Conservation (phyloP, 2,888 invertebrate genomes). For the Pantelozetes paolii region DNA sequence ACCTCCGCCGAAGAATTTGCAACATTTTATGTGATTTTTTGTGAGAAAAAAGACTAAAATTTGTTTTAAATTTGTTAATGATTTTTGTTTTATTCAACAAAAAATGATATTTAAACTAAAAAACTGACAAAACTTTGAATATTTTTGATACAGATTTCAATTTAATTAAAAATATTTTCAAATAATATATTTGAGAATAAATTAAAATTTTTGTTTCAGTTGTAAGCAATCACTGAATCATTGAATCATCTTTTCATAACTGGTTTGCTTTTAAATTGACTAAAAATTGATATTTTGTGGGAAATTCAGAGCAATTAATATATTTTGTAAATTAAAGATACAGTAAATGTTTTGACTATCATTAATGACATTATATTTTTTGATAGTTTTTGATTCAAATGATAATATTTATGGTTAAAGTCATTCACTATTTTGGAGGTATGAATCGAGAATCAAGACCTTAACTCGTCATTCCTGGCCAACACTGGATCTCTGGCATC, state of each 20-base stretch:
- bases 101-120: no score
- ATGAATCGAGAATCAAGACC: background rate
- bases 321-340: background rate
- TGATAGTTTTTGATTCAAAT: background rate
- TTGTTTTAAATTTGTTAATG: no score
- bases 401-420: background rate
- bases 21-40: no score
- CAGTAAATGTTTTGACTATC: background rate
- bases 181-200: background rate
- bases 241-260: background rate
- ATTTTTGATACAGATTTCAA: background rate
- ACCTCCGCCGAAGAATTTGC: no score
- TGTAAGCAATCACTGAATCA: background rate
- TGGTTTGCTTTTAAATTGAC: no score
- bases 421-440: background rate
- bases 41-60: no score
- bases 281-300: no score
- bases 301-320: background rate
- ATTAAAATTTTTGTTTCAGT: background rate
- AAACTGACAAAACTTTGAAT: background rate
- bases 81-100: no score
- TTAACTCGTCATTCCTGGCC: background rate
- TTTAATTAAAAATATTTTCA: constrained; percentile 13
- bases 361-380: background rate
- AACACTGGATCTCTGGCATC: background rate